Evolutionary conservation across 35 echinoderm and acorn worm species (phyloP), one percentile per base, ranked within the genome.

Genomic region (Hemicentrotus pulcherrimus): DNA sequence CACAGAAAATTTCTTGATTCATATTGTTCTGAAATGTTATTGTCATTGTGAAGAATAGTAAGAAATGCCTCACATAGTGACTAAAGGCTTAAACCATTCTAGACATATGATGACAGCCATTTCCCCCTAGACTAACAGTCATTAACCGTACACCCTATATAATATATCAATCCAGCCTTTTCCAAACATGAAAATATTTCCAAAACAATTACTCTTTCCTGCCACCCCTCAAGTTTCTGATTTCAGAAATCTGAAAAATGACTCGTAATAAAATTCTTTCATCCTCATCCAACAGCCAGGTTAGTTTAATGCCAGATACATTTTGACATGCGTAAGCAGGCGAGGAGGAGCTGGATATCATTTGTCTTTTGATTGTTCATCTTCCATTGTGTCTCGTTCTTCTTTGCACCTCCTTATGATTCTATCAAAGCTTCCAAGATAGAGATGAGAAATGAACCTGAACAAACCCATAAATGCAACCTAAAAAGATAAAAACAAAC

Each of bases 401-500:
- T 86, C 61, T 61, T 87, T 95, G 60, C 94, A 95, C 31, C 24
- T 86, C 47, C 48, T 87, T 32, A 95, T 95, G 86, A 95, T 95
- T 31, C 94, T 32, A 58, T 95, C 94, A 55, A 95, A 95, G 47
- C 85, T 95, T 87, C 94, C 94, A 31, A 95, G 31, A 65, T 95
- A 95, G 12, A 95, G 46, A 85, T 47, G 60, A 14, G 94, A 95
- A n/a, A 95, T 95, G 28, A 95, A 86, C 46, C 94, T 47, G 85
- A 95, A 95, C 2, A 95, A 28, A 31, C 94, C 94, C 94, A 95
- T 95, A 12, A 88, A 86, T 47, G 94, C 61, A 95, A 95, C 94
- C 94, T 95, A 35, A n/a, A 32, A 93, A 31, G 3, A 55, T 35
- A 90, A 9, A 22, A 90, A 90, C 32, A 33, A 31, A 89, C 14